Evolutionary conservation across 2,888 invertebrate species (phyloP), one percentile per base, ranked within the genome.

Genomic region (Cremastinae sp.): DNA sequence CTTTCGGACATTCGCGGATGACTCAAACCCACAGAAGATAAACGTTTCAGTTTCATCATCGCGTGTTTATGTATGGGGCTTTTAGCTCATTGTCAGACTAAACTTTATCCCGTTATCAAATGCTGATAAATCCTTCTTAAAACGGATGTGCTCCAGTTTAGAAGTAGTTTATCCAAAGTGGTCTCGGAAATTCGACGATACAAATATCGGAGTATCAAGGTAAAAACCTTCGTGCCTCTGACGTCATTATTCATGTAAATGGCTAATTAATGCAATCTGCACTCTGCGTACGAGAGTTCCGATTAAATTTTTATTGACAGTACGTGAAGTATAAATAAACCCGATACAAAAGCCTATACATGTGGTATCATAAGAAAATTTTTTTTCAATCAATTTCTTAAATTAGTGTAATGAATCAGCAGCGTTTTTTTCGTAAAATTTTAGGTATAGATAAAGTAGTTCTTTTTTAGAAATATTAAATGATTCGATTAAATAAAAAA

Each of bases 11-110:
- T 59, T 61, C 47, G 47, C 53, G 59, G 64, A 73, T 76, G 76
- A 76, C 73, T 76, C 76, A 76, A 76, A 76, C 12, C 62, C 53
- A 28, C 73, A 22, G n/a, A n/a, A 61, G 55, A 65, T 41, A 28
- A 55, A 66, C 66, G 66, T 56, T 53, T 45, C 37, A 62, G 71
- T 64, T 75, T 72, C 39, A 43, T 47, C 39, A n/a, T 37, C 16
- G 12, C 20, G 2, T 39, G 10, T 41, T 22, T 39, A 28, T 28
- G 51, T 39, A 37, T 56, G 47, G 39, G 45, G 14, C 12, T 1
- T 51, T 22, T 22, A 43, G 41, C 20, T 51, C 20, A 22, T 2
- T n/a, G 41, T 41, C 12, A 14, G n/a, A 12, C 12, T 12, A 45
- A 12, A 45, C 45, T 45, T n/a, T n/a, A n/a, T n/a, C n/a, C 45